Conservation (phyloP, 1,140 invertebrate species). For the Chelonus insularis region DNA sequence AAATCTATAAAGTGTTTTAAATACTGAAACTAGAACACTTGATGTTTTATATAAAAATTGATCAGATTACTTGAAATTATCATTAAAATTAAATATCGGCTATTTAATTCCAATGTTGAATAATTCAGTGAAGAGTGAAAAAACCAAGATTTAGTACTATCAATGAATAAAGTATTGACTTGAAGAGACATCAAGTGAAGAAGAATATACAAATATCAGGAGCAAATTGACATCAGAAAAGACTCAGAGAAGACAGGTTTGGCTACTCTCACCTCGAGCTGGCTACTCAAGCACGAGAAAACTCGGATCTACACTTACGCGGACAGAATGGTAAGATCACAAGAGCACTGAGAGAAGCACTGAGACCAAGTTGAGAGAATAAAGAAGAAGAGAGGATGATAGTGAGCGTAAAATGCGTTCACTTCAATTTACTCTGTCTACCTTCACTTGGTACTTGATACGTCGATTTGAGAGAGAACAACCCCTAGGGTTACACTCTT, state of each 20-base stretch:
- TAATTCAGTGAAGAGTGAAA: too few relatives aligned
- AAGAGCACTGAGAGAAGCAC: conserved; percentile 3
- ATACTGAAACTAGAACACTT: too few relatives aligned
- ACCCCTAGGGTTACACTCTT: background rate
- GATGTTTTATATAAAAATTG: too few relatives aligned
- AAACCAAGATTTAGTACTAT: too few relatives aligned
- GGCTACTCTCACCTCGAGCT: conserved; percentile 9
- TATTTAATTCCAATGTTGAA: too few relatives aligned
- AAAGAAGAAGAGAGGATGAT: background rate
- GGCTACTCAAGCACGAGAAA: conserved; percentile 25
- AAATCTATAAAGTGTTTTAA: too few relatives aligned
- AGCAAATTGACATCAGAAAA: conserved; percentile 6
- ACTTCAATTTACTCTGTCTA: conserved; percentile 28
- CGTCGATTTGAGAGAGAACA: background rate
- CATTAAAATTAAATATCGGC: background rate
- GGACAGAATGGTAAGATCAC: conserved; percentile 7
- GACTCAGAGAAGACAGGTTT: conserved; percentile 1
- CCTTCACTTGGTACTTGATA: background rate
- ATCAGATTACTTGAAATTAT: too few relatives aligned
- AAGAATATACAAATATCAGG: background rate
- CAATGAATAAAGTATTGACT: conserved; percentile 36
- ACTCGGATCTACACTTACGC: conserved; percentile 23
- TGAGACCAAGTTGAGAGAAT: background rate
- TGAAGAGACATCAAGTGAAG: conserved; percentile 6
- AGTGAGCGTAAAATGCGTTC: conserved; percentile 12